These are phyloP conservation scores for Chrysomela aeneicollis DNA, from an alignment of 2,888 invertebrate species.

Conservation along the genomic window DNA sequence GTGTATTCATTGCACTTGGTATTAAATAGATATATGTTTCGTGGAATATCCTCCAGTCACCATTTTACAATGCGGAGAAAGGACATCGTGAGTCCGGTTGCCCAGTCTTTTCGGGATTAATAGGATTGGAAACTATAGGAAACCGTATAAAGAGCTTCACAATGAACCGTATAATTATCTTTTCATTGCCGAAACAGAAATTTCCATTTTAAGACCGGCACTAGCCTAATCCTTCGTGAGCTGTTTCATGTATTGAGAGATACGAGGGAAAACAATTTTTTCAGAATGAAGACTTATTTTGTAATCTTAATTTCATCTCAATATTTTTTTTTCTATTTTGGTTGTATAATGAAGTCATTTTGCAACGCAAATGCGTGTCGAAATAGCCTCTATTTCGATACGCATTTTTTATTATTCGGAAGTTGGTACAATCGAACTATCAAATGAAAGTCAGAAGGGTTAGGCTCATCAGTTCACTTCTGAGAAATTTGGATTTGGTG, in stretches of 20 bases:
- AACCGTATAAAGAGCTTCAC: constrained; percentile 58
- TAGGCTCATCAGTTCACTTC: no score
- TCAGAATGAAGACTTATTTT: no score
- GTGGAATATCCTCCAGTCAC: not conserved
- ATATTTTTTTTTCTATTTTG: no score
- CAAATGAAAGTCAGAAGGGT: no score
- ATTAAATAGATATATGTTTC: no score
- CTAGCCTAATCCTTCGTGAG: constrained; percentile 44
- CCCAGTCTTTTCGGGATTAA: constrained; percentile 39
- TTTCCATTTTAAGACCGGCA: constrained; percentile 59
- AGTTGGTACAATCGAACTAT: no score
- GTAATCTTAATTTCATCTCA: constrained; percentile 43
- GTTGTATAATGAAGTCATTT: no score
- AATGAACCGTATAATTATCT: constrained; percentile 58
- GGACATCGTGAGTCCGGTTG: not conserved
- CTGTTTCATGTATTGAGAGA: constrained; percentile 46
- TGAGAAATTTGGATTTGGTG: no score
- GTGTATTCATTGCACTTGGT: not conserved
- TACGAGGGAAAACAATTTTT: constrained; percentile 12
- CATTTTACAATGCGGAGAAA: not conserved
- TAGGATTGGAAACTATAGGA: constrained; percentile 61
- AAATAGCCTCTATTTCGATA: no score
- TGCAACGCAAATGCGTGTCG: no score
- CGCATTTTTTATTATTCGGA: no score
- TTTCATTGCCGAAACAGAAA: constrained; percentile 55